A percentile compares a stretch with the other conserved stretches of the same genome.
phyloP scores from a whole-genome alignment of 2,888 invertebrate genomes.

The Cremastinae sp. region DNA sequence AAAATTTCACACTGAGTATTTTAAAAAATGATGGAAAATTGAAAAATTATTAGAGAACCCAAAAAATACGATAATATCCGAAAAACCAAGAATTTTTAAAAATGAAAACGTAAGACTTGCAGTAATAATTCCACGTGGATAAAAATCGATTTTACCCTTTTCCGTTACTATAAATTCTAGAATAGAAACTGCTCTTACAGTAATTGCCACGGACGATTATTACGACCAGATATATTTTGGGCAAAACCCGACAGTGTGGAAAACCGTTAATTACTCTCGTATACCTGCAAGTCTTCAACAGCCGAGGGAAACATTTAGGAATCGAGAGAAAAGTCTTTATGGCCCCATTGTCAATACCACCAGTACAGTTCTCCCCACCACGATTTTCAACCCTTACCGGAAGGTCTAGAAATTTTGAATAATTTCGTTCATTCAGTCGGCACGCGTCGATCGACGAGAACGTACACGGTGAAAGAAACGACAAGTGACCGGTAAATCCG shows the following conservation, averaged over 20 bases:
- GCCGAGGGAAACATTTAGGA: no score
- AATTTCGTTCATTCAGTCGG: neutral
- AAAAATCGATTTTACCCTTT: no score
- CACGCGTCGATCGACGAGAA: neutral
- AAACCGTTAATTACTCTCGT: neutral
- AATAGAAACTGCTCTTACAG: no score
- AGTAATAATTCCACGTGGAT: no score
- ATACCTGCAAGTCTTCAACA: neutral
- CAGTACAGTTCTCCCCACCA: neutral
- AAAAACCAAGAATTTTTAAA: no score
- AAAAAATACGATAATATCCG: no score
- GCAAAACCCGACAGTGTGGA: constrained; percentile 3
- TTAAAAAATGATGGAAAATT: no score
- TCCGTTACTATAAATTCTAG: no score
- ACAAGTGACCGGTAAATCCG: neutral
- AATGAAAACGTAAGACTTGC: no score
- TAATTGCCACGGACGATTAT: no score
- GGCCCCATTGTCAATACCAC: neutral
- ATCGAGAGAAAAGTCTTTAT: neutral
- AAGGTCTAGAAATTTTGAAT: neutral
- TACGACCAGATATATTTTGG: neutral
- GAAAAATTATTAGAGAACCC: no score
- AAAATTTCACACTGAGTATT: no score
- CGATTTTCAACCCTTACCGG: neutral
- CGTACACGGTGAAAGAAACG: neutral